These are phyloP conservation scores for Leucosticte australis DNA, from an alignment of 2,113 vertebrate genomes.

Conservation along the genomic window DNA sequence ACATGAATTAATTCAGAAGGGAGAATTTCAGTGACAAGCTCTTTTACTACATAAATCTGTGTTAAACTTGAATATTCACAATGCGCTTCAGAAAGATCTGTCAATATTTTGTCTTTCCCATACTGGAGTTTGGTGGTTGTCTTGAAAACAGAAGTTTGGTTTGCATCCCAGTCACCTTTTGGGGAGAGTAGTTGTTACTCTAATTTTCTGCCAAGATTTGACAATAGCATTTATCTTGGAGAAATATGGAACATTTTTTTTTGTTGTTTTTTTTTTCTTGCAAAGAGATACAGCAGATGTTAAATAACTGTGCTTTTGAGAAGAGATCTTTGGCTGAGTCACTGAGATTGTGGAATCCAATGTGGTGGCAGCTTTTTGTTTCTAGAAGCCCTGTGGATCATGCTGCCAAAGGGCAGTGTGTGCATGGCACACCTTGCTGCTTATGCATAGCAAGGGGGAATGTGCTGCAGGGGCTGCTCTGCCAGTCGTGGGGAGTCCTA, in stretches of 20 bases:
- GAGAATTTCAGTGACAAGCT: background rate
- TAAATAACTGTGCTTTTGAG: background rate
- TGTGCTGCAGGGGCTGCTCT: background rate
- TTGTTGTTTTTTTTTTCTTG: background rate
- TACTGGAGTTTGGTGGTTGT: background rate
- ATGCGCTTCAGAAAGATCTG: background rate
- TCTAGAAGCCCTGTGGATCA: background rate
- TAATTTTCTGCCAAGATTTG: background rate
- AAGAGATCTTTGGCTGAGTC: background rate
- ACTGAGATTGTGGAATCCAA: background rate
- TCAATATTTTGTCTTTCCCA: background rate
- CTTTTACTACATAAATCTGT: background rate
- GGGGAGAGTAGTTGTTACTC: background rate
- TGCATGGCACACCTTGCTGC: background rate
- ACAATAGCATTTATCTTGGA: conserved; percentile 7
- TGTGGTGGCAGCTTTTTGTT: background rate
- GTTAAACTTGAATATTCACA: background rate
- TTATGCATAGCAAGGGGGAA: background rate
- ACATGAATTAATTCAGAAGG: background rate
- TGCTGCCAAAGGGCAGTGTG: background rate
- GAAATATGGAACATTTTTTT: background rate
- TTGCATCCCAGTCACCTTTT: background rate
- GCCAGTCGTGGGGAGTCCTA: background rate
- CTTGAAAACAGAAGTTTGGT: background rate
- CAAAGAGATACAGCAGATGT: background rate